phyloP scores from a whole-genome alignment of 2,888 invertebrate genomes.

The Drosophila colorata region DNA sequence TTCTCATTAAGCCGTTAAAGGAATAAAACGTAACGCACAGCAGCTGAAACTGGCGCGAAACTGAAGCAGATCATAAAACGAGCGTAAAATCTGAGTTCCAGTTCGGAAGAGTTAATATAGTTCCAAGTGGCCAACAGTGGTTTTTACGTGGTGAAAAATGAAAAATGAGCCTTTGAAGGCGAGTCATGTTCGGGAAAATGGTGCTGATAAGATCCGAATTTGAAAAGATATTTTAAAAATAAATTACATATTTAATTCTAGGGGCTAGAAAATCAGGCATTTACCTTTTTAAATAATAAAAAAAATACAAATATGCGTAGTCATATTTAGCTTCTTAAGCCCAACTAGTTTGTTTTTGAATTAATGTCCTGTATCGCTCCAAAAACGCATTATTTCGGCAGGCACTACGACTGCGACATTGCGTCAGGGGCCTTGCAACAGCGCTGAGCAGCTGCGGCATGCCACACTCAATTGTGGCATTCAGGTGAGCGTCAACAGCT shows the following conservation, averaged over 20 bases:
- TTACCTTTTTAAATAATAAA: no score
- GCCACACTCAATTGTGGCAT: slow-evolving; percentile 66
- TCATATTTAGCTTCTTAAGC: no score
- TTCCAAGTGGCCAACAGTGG: not conserved
- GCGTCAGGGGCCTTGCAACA: no score
- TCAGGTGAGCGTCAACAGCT: slow-evolving; percentile 71
- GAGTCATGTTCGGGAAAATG: not conserved
- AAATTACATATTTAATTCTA: no score
- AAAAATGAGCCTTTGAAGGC: not conserved
- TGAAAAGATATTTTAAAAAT: no score
- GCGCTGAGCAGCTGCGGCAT: slow-evolving; percentile 44
- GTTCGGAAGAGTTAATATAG: not conserved
- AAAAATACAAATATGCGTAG: no score
- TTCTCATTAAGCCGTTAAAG: not conserved
- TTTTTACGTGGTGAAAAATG: not conserved
- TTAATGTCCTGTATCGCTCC: no score
- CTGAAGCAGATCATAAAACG: slow-evolving; percentile 17
- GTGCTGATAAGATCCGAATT: no score
- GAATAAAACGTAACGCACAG: not conserved
- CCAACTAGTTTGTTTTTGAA: no score
- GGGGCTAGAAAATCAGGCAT: no score
- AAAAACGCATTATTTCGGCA: not conserved
- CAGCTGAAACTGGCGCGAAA: not conserved
- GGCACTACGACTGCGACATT: not conserved
- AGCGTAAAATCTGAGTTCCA: slow-evolving; percentile 1